Evolutionary conservation across 1,140 invertebrate genomes (phyloP).

Genomic region (Heliconius melpomene): DNA sequence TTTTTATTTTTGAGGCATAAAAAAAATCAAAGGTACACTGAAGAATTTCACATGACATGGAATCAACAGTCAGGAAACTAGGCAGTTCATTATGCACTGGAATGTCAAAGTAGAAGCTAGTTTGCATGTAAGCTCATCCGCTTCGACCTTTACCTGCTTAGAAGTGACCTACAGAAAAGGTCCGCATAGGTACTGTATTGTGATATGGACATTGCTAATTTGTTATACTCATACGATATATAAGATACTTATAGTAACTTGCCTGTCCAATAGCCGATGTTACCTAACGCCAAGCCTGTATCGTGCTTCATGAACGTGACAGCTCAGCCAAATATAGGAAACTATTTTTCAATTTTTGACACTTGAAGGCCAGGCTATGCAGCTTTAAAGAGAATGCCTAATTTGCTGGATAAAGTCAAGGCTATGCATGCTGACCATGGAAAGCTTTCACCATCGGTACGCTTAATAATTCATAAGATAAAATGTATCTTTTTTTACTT

Average conservation of each 20-base stretch:
- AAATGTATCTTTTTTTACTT: neutral
- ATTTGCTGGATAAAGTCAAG: slow-evolving; percentile 38
- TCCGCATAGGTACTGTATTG: slow-evolving; percentile 13
- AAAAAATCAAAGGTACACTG: no score
- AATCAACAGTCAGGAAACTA: slow-evolving; percentile 2
- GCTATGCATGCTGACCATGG: slow-evolving; percentile 1
- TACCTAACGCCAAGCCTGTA: slow-evolving; percentile 10
- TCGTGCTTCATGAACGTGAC: slow-evolving; percentile 12
- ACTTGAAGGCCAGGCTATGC: slow-evolving; percentile 37
- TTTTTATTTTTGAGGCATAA: no score
- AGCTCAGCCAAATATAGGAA: slow-evolving; percentile 32
- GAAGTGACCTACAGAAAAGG: slow-evolving; percentile 15
- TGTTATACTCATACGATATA: neutral
- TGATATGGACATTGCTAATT: slow-evolving; percentile 3
- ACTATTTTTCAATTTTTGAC: slow-evolving; percentile 35
- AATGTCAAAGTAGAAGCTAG: slow-evolving; percentile 19
- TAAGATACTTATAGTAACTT: neutral
- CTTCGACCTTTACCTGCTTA: slow-evolving; percentile 16
- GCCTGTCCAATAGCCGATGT: neutral
- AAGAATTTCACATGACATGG: neutral
- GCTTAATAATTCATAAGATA: neutral
- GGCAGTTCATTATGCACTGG: slow-evolving; percentile 1
- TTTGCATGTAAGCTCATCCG: slow-evolving; percentile 19
- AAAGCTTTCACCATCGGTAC: slow-evolving; percentile 16
- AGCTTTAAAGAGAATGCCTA: slow-evolving; percentile 38